These are phyloP conservation scores for Pyrgilauda ruficollis DNA, from an alignment of 2,113 vertebrate species.

Conservation along the genomic window DNA sequence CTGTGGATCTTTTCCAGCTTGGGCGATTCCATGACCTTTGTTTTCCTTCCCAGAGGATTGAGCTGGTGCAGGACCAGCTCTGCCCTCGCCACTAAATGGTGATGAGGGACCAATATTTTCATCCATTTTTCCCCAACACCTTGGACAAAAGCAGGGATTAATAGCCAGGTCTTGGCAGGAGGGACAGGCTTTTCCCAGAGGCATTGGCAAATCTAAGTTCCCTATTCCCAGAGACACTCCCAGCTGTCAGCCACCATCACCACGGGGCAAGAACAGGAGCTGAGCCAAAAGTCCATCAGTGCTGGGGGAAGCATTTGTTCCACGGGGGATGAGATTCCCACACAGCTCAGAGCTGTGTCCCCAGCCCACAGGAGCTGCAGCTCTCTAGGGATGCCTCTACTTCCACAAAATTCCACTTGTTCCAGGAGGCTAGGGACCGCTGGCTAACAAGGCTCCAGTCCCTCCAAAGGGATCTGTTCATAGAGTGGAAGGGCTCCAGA, in stretches of 20 bases:
- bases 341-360: neutral
- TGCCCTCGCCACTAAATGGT: neutral
- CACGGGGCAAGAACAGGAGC: neutral
- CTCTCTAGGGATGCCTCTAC: neutral
- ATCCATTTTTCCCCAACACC: neutral
- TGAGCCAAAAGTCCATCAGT: fast-evolving
- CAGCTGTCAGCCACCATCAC: neutral
- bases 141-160: neutral
- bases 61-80: neutral
- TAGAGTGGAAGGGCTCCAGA: neutral
- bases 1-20: neutral
- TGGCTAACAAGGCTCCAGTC: neutral
- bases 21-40: too few relatives aligned
- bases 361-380: neutral
- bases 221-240: fast-evolving
- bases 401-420: neutral
- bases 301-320: neutral
- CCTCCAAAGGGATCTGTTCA: neutral
- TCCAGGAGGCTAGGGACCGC: neutral
- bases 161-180: neutral
- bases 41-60: neutral
- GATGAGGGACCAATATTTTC: neutral
- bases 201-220: neutral
- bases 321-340: neutral
- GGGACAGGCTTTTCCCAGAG: neutral